A percentile compares a stretch with the other conserved stretches of the same genome.
Evolutionary conservation across 92 coral and sea anemone genomes (phyloP).

Genomic region (Porites lobata): DNA sequence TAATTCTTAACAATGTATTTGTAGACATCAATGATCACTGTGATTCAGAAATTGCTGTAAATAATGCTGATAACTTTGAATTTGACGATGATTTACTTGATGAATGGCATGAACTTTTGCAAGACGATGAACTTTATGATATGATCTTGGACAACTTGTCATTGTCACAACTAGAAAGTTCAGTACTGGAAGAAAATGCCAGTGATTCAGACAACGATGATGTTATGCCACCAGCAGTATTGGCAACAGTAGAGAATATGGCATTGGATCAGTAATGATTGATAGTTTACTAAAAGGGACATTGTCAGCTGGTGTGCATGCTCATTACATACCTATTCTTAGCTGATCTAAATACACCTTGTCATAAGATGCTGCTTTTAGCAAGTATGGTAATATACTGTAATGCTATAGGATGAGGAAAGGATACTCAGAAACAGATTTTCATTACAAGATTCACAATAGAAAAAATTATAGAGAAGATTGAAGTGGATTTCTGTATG

Average conservation of each 20-base stretch:
- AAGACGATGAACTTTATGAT: conserved; percentile 74
- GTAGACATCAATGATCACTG: conserved; percentile 22
- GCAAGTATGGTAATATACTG: too few species aligned
- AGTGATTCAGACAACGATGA: conserved; percentile 31
- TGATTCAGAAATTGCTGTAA: background rate
- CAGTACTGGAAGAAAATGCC: conserved; percentile 27
- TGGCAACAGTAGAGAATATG: conserved; percentile 15
- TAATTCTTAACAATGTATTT: conserved; percentile 46
- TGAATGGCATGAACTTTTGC: conserved; percentile 71
- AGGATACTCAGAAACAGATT: too few species aligned
- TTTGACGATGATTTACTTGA: conserved; percentile 75
- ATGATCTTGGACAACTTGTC: conserved; percentile 61
- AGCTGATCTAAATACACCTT: too few species aligned
- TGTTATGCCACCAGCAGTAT: conserved; percentile 37
- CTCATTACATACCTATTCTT: too few species aligned
- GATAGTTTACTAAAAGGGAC: too few species aligned
- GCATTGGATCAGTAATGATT: background rate
- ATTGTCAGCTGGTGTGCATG: too few species aligned
- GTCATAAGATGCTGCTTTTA: too few species aligned
- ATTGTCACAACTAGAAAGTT: conserved; percentile 36
- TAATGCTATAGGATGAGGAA: too few species aligned
- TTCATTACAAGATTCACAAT: too few species aligned
- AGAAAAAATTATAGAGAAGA: too few species aligned
- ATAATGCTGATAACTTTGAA: conserved; percentile 7
- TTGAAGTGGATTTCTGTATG: too few species aligned